These are phyloP conservation scores for Kobus ellipsiprymnus DNA, from an alignment of 2,113 vertebrate genomes.

Conservation along the genomic window DNA sequence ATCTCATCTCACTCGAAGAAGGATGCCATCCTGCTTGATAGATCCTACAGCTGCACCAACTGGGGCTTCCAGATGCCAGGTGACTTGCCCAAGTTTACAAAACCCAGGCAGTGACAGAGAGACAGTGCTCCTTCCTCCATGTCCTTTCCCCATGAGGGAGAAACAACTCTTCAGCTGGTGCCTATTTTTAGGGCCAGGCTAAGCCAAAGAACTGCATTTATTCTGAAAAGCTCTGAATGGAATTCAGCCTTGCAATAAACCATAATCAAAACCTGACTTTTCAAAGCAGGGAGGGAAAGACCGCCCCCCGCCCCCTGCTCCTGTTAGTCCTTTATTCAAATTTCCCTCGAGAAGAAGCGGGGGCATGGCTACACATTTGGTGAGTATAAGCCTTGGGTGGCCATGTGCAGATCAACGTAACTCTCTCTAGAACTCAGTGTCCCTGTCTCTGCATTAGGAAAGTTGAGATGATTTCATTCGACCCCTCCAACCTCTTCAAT, in stretches of 20 bases:
- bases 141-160: not conserved
- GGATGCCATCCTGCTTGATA: not conserved
- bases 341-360: not conserved
- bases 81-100: not conserved
- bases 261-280: not conserved
- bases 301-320: not conserved
- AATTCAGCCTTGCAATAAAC: not conserved
- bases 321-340: not conserved
- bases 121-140: too few relatives aligned
- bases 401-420: rapidly evolving
- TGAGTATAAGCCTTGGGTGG: not conserved
- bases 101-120: not conserved
- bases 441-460: not conserved
- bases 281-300: not conserved
- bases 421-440: not conserved
- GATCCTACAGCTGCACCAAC: not conserved
- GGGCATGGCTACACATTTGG: rapidly evolving
- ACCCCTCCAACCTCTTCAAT: not conserved
- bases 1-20: not conserved
- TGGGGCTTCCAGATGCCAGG: rapidly evolving
- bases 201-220: not conserved
- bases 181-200: not conserved
- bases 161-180: not conserved
- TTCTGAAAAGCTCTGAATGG: not conserved
- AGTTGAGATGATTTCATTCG: not conserved